phyloP scores from a whole-genome alignment of 2,797 vertebrate genomes.

The Morelia viridis region DNA sequence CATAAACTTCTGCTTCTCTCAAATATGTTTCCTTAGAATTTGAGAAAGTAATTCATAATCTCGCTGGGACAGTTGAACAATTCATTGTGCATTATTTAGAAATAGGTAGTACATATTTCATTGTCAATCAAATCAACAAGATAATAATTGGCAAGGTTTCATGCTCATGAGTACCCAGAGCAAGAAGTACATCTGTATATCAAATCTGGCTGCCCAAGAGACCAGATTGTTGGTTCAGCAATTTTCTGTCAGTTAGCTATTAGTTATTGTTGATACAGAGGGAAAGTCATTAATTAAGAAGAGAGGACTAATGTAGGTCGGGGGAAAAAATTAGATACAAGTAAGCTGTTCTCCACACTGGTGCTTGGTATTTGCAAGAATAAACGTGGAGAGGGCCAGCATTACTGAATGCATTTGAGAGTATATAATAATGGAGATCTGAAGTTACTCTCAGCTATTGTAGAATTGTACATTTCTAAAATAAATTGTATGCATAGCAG shows the following conservation, averaged over 20 bases:
- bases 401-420: conserved; percentile 36
- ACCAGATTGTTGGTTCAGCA: conserved; percentile 39
- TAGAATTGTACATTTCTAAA: conserved; percentile 32
- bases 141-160: conserved; percentile 42
- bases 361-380: conserved; percentile 39
- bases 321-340: conserved; percentile 36
- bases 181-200: conserved; percentile 36
- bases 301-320: conserved; percentile 47
- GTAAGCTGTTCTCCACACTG: not conserved
- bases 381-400: conserved; percentile 47
- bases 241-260: conserved; percentile 52
- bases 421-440: not conserved
- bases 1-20: not conserved
- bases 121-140: conserved; percentile 44
- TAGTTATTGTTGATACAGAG: conserved; percentile 49
- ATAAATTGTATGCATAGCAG: no score
- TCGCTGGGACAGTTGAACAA: conserved; percentile 25
- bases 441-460: conserved; percentile 44
- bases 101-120: conserved; percentile 25
- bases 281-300: conserved; percentile 52
- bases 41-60: not conserved
- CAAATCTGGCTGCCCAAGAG: conserved; percentile 40
- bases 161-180: not conserved
- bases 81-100: conserved; percentile 41
- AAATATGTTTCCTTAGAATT: not conserved